A percentile compares a stretch with the other conserved stretches of the same genome.
Conservation (phyloP, 2,888 invertebrate species). For the Cataglyphis livida region DNA sequence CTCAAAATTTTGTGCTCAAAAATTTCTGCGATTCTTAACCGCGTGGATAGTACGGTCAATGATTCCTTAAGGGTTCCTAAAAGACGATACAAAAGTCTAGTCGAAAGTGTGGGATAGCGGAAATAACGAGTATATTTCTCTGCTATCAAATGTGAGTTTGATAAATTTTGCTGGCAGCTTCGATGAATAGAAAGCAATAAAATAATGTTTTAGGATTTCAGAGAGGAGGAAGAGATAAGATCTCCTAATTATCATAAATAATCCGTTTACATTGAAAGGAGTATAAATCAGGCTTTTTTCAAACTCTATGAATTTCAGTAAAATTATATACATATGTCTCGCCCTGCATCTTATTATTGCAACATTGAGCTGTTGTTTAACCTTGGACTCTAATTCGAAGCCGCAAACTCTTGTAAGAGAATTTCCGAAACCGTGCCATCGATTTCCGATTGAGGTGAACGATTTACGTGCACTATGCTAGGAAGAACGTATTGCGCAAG, state of each 20-base stretch:
- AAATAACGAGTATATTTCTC: slow-evolving; percentile 41
- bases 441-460: slow-evolving; percentile 48
- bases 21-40: slow-evolving; percentile 52
- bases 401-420: slow-evolving; percentile 41
- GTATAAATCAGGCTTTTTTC: slow-evolving; percentile 23
- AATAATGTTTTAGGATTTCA: slow-evolving; percentile 30
- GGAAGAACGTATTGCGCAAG: slow-evolving; percentile 26
- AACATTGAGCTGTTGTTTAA: slow-evolving; percentile 35
- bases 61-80: slow-evolving; percentile 37
- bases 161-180: slow-evolving; percentile 22
- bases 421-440: slow-evolving; percentile 42
- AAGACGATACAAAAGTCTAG: slow-evolving; percentile 37
- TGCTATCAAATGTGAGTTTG: slow-evolving; percentile 19
- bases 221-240: not conserved
- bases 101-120: slow-evolving; percentile 1
- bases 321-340: not conserved
- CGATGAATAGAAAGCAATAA: slow-evolving; percentile 32
- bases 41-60: slow-evolving; percentile 22
- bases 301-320: slow-evolving; percentile 4
- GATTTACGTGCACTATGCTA: slow-evolving; percentile 39
- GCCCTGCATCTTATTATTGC: slow-evolving; percentile 11
- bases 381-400: slow-evolving; percentile 44
- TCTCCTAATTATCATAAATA: not conserved
- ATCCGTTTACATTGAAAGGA: slow-evolving; percentile 18
- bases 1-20: slow-evolving; percentile 21